Evolutionary conservation across 2,113 vertebrate species (phyloP).

Genomic region (Blennius ocellaris): DNA sequence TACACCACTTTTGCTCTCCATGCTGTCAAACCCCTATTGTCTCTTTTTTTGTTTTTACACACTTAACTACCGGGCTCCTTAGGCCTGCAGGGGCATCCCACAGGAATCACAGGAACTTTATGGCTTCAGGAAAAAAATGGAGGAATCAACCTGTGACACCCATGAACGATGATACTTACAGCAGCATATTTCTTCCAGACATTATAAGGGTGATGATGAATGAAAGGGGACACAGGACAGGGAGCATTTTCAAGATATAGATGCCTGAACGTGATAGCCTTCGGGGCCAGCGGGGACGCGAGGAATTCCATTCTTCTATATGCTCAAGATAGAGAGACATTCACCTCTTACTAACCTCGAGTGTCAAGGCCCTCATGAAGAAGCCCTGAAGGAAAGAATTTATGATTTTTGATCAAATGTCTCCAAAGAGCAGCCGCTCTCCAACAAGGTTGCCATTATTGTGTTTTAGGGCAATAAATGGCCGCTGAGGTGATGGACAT

Average conservation of each 20-base stretch:
- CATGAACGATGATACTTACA: constrained; percentile 79
- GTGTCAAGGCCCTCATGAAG: constrained; percentile 61
- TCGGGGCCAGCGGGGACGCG: constrained; percentile 60
- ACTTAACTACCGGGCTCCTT: constrained; percentile 41
- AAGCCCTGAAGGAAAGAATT: constrained; percentile 51
- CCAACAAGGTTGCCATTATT: constrained; percentile 38
- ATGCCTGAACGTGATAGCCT: constrained; percentile 75
- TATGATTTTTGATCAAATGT: constrained; percentile 74
- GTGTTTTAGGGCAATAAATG: constrained; percentile 34
- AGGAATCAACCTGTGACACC: constrained; percentile 71
- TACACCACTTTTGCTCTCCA: neutral
- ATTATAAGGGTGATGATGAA: constrained; percentile 82
- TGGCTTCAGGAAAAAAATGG: constrained; percentile 79
- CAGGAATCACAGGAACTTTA: constrained; percentile 72
- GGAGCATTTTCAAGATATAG: constrained; percentile 69
- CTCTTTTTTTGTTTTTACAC: constrained; percentile 45
- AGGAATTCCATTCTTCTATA: constrained; percentile 57
- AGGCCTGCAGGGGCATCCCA: constrained; percentile 40
- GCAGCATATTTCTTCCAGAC: constrained; percentile 80
- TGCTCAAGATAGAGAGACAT: constrained; percentile 68
- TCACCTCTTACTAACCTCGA: constrained; percentile 76
- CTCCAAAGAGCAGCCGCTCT: constrained; percentile 26
- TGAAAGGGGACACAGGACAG: constrained; percentile 63
- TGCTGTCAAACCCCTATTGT: constrained; percentile 7
- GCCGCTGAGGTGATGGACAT: constrained; percentile 9